phyloP scores from a whole-genome alignment of 2,888 invertebrate genomes.

The Hedya salicella region DNA sequence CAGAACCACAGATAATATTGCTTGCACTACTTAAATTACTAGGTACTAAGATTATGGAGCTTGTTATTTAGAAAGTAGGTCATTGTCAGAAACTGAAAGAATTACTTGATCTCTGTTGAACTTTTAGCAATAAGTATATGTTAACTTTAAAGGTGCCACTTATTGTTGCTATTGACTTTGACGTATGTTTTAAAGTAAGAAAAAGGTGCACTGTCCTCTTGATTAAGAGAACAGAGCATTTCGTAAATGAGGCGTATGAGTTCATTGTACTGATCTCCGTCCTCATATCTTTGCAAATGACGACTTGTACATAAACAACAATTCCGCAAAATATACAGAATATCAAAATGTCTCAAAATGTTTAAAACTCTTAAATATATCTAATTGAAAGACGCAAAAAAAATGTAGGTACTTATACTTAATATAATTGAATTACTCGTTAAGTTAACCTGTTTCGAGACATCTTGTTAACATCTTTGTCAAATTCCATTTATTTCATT shows the following conservation, averaged over 20 bases:
- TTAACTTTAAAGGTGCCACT: not conserved
- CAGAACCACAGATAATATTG: conserved; percentile 54
- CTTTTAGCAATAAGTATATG: not conserved
- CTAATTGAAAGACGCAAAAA: no score
- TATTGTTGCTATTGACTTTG: no score
- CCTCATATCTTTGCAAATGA: not conserved
- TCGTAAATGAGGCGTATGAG: not conserved
- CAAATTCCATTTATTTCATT: no score
- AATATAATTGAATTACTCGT: no score
- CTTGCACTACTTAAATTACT: conserved; percentile 41
- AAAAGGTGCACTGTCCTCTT: conserved; percentile 10
- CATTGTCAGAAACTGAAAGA: conserved; percentile 57
- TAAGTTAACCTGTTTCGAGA: no score
- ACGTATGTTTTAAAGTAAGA: no score
- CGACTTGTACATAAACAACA: not conserved
- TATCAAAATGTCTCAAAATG: no score
- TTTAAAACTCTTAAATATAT: no score
- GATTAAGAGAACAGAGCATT: conserved; percentile 3
- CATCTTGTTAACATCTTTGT: no score
- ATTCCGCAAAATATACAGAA: no score
- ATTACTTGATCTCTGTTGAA: conserved; percentile 9
- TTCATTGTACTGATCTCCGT: conserved; percentile 7
- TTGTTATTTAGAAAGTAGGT: conserved; percentile 66
- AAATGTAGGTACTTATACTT: no score
- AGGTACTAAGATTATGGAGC: conserved; percentile 18